Base-by-base conservation (phyloP, 2,113 vertebrate species). In the Larimichthys polyactis region DNA sequence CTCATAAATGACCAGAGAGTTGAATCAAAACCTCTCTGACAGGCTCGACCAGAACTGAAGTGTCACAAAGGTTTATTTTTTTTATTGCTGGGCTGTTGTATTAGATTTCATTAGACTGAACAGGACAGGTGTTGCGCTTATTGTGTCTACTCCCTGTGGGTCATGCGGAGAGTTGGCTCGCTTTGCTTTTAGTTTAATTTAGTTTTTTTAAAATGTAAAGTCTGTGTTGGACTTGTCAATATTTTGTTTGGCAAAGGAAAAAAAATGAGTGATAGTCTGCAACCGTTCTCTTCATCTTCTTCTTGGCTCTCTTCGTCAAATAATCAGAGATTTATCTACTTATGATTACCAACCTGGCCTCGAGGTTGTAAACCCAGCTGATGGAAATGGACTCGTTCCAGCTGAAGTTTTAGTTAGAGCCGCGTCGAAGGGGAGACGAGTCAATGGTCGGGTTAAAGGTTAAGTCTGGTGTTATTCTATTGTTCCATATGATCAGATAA, bases 41-140 rank as follows among this genome's bases (percentile, higher is more conserved):
- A 36, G 48, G 57, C 83, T 40, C 20, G 19, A 24, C 77, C 69
- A 44, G 57, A 62, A 52, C 19, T 19, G 4, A 68, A 44, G n/a
- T 59, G 54, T 51, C 69, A 64, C 69, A 14, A 3, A 36, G 48
- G 64, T 76, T 84, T 73, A 44, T 73, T 79, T 76, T n/a, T 46
- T 79, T 76, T 54, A 66, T 66, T 63, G 44, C 60, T 14, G 16
- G 4, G 44, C 71, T 27, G 20, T 49, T 58, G 36, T 66, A 27
- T 73, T 73, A 40, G 81, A 58, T 75, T 85, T 60, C 60, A 67
- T 62, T 15, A 20, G 74, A 65, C 46, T 63, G 66, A 83, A 14
- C 22, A 0, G 44, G 71, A 60, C 66, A 86, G 75, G 71, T 87
- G 84, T 68, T 66, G 66, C 66, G 59, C 24, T 72, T 64, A 36